Base-by-base conservation (phyloP, 2,797 vertebrate genomes). In the Bradypodion pumilum region DNA sequence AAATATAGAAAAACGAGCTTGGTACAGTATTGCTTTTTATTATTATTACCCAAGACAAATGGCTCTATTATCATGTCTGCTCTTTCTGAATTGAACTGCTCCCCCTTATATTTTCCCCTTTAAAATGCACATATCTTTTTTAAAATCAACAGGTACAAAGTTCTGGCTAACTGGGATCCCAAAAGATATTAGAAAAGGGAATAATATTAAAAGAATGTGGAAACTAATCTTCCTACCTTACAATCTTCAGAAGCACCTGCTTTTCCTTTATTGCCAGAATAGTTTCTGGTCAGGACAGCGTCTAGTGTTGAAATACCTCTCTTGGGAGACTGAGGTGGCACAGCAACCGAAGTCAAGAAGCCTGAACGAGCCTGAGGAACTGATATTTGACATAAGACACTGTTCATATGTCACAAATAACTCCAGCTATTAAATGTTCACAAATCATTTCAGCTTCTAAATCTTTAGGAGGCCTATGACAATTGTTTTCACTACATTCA, bases 291-390 rank as follows among this genome's bases (percentile, higher is more conserved):
- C 80, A 90, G 88, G 86, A 90, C 91, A 92, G 93, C 83, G 42
- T 89, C 86, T 16, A 92, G 86, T 80, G 89, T 88, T 16, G 87
- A 49, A 79, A 81, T 81, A 82, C 60, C 70, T 89, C 94, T 97
- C 92, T 95, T 97, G 19, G 96, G 95, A 74, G 96, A 94, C 88
- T 97, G 97, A 25, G 97, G 97, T 76, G 97, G 97, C 10, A 98
- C 91, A 70, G 92, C 96, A 1, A 97, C 97, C 97, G 97, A 98
- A 52, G 91, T 83, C 89, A 91, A 92, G 84, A 88, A 92, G 88
- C 90, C 92, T 92, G 92, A 89, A 87, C 89, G 85, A n/a, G 88
- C 87, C 89, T 88, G 90, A 88, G 88, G 81, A 89, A 95, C 91
- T 69, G 88, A 85, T 32, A n/a, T 0, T 88, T 72, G 75, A 85